Evolutionary conservation across 2,113 vertebrate genomes (phyloP).

Genomic region (Castor canadensis): DNA sequence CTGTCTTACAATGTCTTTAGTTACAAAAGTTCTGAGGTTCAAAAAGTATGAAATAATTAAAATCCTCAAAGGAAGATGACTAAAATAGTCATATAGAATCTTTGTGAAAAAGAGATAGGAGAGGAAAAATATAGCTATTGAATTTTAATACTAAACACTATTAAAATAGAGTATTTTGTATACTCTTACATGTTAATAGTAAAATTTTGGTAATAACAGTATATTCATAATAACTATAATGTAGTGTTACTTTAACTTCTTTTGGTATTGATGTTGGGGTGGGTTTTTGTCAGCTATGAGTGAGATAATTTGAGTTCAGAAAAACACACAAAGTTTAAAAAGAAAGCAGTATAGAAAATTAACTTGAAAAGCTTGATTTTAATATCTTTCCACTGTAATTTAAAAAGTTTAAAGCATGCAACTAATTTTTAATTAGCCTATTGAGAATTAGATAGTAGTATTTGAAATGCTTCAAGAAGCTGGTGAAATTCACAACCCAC

Average conservation of each 20-base stretch:
- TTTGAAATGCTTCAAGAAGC: not conserved
- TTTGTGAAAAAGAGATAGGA: not conserved
- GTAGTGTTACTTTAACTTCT: conserved; percentile 30
- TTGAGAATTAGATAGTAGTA: not conserved
- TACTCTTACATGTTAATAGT: not conserved
- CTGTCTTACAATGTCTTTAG: not conserved
- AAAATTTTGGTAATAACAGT: not conserved
- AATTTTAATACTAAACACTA: not conserved
- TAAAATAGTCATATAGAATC: not conserved
- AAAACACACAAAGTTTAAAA: not conserved
- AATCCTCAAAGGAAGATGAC: not conserved
- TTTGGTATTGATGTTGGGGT: not conserved
- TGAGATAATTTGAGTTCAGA: not conserved
- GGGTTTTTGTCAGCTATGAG: not conserved
- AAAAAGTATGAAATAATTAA: not conserved
- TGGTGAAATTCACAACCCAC: not conserved
- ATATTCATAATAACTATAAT: not conserved
- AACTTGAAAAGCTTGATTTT: conserved; percentile 29
- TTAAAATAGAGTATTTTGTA: not conserved
- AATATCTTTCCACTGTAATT: not conserved
- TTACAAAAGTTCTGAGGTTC: not conserved
- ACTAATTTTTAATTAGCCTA: conserved; percentile 1
- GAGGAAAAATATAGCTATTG: not conserved
- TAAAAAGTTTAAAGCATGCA: not conserved
- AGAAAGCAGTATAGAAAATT: not conserved